phyloP scores from a whole-genome alignment of 2,888 invertebrate species.

The Orthosia cruda region DNA sequence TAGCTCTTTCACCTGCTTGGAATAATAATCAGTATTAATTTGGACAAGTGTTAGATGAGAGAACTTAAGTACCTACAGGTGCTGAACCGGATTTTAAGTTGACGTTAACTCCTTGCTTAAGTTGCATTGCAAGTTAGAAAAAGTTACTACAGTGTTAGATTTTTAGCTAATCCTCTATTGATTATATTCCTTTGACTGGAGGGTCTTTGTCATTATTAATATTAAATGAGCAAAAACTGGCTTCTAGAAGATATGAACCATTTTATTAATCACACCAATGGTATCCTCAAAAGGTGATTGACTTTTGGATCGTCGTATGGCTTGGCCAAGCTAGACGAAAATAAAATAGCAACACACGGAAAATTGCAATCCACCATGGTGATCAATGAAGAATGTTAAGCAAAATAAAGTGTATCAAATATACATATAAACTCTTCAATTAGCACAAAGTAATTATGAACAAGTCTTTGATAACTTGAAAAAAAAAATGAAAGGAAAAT shows the following conservation, averaged over 20 bases:
- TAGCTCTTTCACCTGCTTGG: constrained; percentile 20
- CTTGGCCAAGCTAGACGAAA: not conserved
- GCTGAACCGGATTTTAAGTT: constrained; percentile 35
- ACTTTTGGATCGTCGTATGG: not conserved
- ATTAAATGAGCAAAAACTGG: not conserved
- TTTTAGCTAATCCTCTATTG: constrained; percentile 7
- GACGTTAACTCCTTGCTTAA: constrained; percentile 41
- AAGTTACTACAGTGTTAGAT: not conserved
- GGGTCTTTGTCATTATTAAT: not conserved
- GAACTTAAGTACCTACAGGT: constrained; percentile 14
- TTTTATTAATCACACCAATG: not conserved
- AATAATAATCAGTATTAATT: constrained; percentile 22
- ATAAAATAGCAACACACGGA: too few species aligned
- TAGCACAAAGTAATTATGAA: not conserved
- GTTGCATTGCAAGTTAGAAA: constrained; percentile 9
- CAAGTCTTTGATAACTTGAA: not conserved
- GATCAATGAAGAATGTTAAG: not conserved
- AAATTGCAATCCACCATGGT: too few species aligned
- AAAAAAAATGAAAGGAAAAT: not conserved
- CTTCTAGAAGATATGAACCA: not conserved
- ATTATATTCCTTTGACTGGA: not conserved
- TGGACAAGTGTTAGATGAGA: constrained; percentile 17
- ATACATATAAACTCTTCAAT: not conserved
- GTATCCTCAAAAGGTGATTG: too few species aligned
- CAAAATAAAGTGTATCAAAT: not conserved